Percentiles rank a stretch among this genome's conserved stretches.
Evolutionary conservation across 2,113 vertebrate genomes (phyloP).

Genomic region (Oncorhynchus nerka): DNA sequence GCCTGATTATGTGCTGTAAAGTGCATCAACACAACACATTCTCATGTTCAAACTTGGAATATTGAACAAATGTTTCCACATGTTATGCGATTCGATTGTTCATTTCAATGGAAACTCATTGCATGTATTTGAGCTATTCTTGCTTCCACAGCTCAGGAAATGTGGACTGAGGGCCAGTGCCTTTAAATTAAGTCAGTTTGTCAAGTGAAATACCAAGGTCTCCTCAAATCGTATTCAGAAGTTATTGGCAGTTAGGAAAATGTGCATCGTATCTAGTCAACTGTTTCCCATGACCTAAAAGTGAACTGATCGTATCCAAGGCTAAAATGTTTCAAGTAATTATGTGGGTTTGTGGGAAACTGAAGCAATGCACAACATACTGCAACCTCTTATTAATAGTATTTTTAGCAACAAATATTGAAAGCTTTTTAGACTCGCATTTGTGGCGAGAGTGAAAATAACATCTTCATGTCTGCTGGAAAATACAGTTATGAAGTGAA

Average conservation of each 20-base stretch:
- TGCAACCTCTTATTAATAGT: constrained; percentile 60
- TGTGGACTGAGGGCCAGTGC: neutral
- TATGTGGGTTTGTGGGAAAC: constrained; percentile 32
- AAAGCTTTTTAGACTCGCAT: constrained; percentile 21
- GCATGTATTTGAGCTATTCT: neutral
- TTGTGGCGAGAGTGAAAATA: constrained; percentile 48
- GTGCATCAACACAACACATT: constrained; percentile 35
- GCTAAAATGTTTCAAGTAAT: constrained; percentile 27
- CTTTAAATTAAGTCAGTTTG: neutral
- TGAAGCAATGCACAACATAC: constrained; percentile 42
- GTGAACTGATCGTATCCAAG: constrained; percentile 47
- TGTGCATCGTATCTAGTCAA: constrained; percentile 42
- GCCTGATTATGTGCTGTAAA: constrained; percentile 7
- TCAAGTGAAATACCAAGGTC: constrained; percentile 46
- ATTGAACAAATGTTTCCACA: constrained; percentile 26
- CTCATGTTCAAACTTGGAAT: constrained; percentile 29
- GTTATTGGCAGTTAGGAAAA: constrained; percentile 17
- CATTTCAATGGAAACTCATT: neutral
- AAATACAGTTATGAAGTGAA: constrained; percentile 37
- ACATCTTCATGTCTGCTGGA: constrained; percentile 41
- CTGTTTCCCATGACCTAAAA: constrained; percentile 46
- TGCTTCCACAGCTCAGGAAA: constrained; percentile 9
- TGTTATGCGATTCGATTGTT: constrained; percentile 13
- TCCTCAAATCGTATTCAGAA: constrained; percentile 14
- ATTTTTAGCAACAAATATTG: constrained; percentile 61